Percentiles rank a stretch among this genome's conserved stretches.
These are phyloP conservation scores for Gulo gulo DNA, from an alignment of 2,113 vertebrate genomes.

Conservation along the genomic window DNA sequence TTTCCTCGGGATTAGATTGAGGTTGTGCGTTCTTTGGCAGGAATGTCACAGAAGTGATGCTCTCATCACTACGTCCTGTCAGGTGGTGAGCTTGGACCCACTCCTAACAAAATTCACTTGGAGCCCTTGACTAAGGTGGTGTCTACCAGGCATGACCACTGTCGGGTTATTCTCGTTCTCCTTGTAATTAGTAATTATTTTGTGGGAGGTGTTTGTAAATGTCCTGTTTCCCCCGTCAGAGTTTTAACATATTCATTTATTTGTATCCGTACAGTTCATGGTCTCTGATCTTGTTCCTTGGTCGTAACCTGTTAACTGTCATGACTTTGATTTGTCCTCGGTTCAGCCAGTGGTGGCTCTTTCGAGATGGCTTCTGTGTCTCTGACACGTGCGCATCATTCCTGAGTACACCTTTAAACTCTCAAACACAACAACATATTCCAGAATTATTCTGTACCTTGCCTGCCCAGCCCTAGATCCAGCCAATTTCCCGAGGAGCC, in stretches of 20 bases:
- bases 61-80: neutral
- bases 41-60: neutral
- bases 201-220: neutral
- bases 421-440: neutral
- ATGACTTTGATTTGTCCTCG: neutral
- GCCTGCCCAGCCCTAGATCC: neutral
- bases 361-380: neutral
- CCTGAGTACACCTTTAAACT: neutral
- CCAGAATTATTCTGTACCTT: neutral
- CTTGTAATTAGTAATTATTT: neutral
- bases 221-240: neutral
- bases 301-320: neutral
- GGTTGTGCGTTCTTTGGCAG: neutral
- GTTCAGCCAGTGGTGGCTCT: neutral
- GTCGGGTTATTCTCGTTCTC: neutral
- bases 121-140: neutral
- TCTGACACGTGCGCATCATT: neutral
- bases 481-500: too few relatives aligned
- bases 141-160: neutral
- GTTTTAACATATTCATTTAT: neutral
- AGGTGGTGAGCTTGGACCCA: neutral
- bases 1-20: neutral
- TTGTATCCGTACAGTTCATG: neutral
- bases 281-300: neutral
- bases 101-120: neutral